phyloP scores from a whole-genome alignment of 2,797 vertebrate species.

The Galagoides demidoff region DNA sequence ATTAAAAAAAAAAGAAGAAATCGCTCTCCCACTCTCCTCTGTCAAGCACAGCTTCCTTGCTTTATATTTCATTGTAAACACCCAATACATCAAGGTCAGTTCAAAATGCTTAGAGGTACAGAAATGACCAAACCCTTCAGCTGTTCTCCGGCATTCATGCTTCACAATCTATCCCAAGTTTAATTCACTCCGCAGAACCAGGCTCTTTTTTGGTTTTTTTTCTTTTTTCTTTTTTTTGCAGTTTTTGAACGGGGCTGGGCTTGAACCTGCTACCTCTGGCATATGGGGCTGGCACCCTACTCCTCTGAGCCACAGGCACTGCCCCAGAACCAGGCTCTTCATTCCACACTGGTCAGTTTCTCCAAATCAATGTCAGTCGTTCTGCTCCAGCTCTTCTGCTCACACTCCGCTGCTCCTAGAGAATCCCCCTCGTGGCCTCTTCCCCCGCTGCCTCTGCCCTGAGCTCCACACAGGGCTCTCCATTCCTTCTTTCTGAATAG shows the following conservation, averaged over 20 bases:
- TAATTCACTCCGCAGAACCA: neutral
- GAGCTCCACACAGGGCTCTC: neutral
- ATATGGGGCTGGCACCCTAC: too few species aligned
- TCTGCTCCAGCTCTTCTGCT: neutral
- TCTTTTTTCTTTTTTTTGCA: too few species aligned
- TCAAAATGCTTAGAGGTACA: neutral
- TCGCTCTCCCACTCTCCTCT: neutral
- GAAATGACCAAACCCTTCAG: neutral
- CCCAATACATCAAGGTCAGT: neutral
- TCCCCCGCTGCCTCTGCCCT: neutral
- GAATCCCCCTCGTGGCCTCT: neutral
- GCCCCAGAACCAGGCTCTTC: neutral
- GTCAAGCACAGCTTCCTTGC: neutral
- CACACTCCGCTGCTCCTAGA: accelerated
- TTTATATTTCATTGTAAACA: neutral
- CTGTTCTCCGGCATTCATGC: neutral
- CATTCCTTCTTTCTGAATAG: neutral
- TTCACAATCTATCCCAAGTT: neutral
- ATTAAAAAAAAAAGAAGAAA: neutral
- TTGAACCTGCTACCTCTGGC: too few species aligned
- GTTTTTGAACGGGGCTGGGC: too few species aligned
- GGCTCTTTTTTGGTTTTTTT: too few species aligned
- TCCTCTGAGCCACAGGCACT: too few species aligned
- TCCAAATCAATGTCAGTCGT: neutral
- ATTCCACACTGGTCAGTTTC: neutral